Percentiles rank a stretch among this genome's conserved stretches.
phyloP scores from a whole-genome alignment of 2,888 invertebrate species.

The Globia sparganii region DNA sequence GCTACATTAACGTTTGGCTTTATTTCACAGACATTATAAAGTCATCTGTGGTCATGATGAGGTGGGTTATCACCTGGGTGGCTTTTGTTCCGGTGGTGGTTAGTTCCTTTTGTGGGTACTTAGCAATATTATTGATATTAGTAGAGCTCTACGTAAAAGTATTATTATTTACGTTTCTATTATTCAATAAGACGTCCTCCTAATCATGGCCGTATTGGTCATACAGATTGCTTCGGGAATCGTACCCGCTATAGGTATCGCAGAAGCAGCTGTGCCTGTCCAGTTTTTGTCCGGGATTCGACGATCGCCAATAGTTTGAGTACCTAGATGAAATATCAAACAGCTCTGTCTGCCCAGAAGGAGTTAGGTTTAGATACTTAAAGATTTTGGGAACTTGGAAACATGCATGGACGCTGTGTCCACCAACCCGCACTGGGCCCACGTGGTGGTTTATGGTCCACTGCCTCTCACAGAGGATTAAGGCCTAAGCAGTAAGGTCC shows the following conservation, averaged over 20 bases:
- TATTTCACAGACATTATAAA: slow-evolving; percentile 61
- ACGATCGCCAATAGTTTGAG: neutral
- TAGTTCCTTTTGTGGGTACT: slow-evolving; percentile 11
- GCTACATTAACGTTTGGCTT: slow-evolving; percentile 63
- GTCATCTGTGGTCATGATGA: slow-evolving; percentile 52
- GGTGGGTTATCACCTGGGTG: slow-evolving; percentile 20
- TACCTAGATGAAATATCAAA: neutral
- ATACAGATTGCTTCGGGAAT: neutral
- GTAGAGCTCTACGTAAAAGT: neutral
- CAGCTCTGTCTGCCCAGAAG: neutral
- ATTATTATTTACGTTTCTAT: too few relatives aligned
- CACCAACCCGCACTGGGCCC: neutral
- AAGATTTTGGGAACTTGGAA: neutral
- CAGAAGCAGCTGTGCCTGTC: neutral
- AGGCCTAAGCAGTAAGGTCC: too few relatives aligned
- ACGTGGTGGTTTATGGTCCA: neutral
- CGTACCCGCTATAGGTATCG: neutral
- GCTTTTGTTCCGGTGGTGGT: slow-evolving; percentile 11
- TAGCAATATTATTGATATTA: neutral
- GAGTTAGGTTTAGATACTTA: neutral
- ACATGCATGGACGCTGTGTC: neutral
- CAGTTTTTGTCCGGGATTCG: neutral
- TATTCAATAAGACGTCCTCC: neutral
- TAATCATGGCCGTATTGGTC: neutral
- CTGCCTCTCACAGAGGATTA: too few relatives aligned